Evolutionary conservation across 2,113 vertebrate genomes (phyloP), one percentile per base, ranked within the genome.

Genomic region (Cyprinodon variegatus): DNA sequence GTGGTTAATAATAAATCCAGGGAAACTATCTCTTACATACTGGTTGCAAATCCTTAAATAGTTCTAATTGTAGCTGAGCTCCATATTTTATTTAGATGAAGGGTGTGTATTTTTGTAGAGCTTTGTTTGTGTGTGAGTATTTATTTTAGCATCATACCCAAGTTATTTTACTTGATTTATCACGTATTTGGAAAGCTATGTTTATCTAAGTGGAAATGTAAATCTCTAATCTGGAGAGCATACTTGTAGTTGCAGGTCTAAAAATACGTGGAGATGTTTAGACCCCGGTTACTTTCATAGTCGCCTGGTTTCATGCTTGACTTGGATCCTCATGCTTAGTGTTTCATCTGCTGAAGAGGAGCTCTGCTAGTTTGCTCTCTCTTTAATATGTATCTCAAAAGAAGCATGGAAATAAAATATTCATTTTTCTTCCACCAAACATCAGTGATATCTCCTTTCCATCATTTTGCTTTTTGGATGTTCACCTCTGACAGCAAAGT

Each of bases 371-470:
- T 74, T 80, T 74, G 66, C 83, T 60, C 69, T 45, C 61, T 61
- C 59, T 62, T 86, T 83, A 92, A 93, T 90, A 93, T 93, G 89
- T 79, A 93, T 90, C 41, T 84, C 22, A 53, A 63, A 68, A 77
- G 76, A 39, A 89, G 76, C 75, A 81, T 9, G 53, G 46, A 81
- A 88, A 91, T 92, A 70, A 86, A 90, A 90, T 90, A 88, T 92
- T 90, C 15, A 88, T 88, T 79, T 89, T 87, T 45, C 39, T 77
- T 61, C 84, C 69, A 63, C 61, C 83, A 83, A 92, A 76, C 82
- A 64, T 68, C 38, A 13, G 76, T 71, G 68, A 81, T 85, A 78
- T 37, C 65, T 60, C 13, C 36, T 60, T 1, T 5, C 20, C 5
- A 41, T 65, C 53, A 11, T 65, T 79, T 36, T 61, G 5, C 68